phyloP scores from a whole-genome alignment of 2,888 invertebrate genomes.

The Beris chalybata region DNA sequence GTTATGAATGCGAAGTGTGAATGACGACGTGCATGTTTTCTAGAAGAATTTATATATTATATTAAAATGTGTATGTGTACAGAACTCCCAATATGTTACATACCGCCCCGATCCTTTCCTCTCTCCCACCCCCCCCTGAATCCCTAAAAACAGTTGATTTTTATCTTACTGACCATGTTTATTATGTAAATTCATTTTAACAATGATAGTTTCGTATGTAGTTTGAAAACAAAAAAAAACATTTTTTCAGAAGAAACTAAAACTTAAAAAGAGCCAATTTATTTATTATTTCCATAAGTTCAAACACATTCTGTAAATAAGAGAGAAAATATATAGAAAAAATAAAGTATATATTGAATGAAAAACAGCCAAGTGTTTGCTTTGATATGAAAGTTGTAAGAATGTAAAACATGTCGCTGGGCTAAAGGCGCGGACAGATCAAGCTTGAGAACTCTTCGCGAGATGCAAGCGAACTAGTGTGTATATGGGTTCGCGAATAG shows the following conservation, averaged over 20 bases:
- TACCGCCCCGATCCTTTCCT: no score
- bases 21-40: conserved; percentile 18
- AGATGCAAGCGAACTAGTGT: no score
- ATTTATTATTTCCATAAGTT: conserved; percentile 37
- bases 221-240: conserved; percentile 1
- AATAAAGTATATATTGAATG: conserved; percentile 31
- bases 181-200: conserved; percentile 24
- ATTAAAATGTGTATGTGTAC: conserved; percentile 20
- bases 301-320: conserved; percentile 38
- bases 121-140: neutral
- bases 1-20: conserved; percentile 11
- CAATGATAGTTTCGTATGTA: conserved; percentile 1
- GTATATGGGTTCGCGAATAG: no score
- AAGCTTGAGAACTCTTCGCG: no score
- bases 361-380: no score
- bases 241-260: conserved; percentile 9
- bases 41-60: conserved; percentile 30
- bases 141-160: neutral
- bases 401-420: no score
- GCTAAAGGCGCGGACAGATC: no score
- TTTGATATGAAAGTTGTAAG: no score
- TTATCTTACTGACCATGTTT: conserved; percentile 8
- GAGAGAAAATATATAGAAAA: conserved; percentile 34
- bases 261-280: conserved; percentile 28
- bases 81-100: neutral